Base-by-base conservation (phyloP, 2,113 vertebrate species). In the Trinectes maculatus region DNA sequence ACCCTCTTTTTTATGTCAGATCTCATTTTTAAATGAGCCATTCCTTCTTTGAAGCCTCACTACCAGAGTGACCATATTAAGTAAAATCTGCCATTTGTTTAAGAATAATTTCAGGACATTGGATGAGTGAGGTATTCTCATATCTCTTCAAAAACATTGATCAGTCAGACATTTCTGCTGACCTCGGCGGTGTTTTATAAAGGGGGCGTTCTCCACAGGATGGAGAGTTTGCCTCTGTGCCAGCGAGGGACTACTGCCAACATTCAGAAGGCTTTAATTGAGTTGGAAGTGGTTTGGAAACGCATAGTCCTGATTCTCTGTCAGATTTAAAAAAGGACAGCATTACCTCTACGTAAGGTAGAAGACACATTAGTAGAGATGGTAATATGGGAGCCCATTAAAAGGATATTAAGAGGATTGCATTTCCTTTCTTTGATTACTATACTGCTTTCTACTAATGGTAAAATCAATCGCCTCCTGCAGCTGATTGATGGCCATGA, bases 401-500 rank as follows among this genome's bases (percentile, higher is more conserved):
- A 55, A 52, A 18, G 37, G 43, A 78, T 81, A 72, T 86, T 79
- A 74, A 55, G 55, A 18, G 37, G 43, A 78, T 81, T 73, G 54
- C 74, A 64, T 76, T 69, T 51, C 60, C 53, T 29, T 12, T 49
- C 44, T 65, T 57, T 78, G 62, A 61, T 70, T 74, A 67, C 66
- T 59, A 73, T 42, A 49, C 62, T 40, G 44, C 40, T 63, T 47
- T 58, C 18, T 28, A 53, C 73, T 82, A 71, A 90, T 70, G 49
- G 56, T 44, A 47, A 72, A 87, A 82, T 82, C 68, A 29, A 83
- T 85, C 22, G 51, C 83, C 64, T 85, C 63, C 43, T 59, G 55
- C 70, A 94, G 93, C 72, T 91, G 72, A 91, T 94, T 19, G 93
- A 94, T 61, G 93, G 93, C 43, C 91, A 64, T 2, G 82, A 90